phyloP scores from a whole-genome alignment of 2,888 invertebrate species.

The Griposia aprilina region DNA sequence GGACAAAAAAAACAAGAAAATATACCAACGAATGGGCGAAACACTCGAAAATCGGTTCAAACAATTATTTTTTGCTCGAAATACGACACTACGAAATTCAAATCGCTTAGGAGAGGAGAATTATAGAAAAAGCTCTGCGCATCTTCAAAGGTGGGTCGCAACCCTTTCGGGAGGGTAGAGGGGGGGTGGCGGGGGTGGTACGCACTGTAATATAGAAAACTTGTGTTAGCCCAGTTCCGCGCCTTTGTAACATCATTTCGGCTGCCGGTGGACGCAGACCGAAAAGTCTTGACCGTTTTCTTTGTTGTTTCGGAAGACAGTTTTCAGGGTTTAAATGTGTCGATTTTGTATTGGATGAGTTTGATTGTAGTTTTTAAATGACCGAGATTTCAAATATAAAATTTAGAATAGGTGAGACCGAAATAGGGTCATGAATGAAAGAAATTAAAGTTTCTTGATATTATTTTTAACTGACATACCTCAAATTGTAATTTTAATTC shows the following conservation, averaged over 20 bases:
- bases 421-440: neutral
- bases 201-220: constrained; percentile 90
- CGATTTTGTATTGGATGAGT: neutral
- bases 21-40: constrained; percentile 73
- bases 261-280: constrained; percentile 79
- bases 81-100: constrained; percentile 90
- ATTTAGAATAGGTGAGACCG: neutral
- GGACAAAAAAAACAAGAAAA: constrained; percentile 73
- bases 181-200: constrained; percentile 73
- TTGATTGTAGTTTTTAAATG: neutral
- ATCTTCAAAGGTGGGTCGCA: constrained; percentile 89
- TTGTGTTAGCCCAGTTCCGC: constrained; percentile 91
- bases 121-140: constrained; percentile 90
- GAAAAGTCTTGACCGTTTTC: constrained; percentile 72
- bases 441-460: neutral
- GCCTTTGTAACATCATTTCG: constrained; percentile 91
- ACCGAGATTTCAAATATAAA: neutral
- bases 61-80: constrained; percentile 90
- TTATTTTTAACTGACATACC: too few relatives aligned
- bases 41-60: constrained; percentile 85
- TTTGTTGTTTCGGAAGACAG: constrained; percentile 59
- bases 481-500: too few relatives aligned
- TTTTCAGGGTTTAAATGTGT: neutral
- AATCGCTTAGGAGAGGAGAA: constrained; percentile 89
- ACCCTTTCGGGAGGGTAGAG: constrained; percentile 78